phyloP scores from a whole-genome alignment of 2,888 invertebrate genomes.

The Cheiracanthium punctorium region DNA sequence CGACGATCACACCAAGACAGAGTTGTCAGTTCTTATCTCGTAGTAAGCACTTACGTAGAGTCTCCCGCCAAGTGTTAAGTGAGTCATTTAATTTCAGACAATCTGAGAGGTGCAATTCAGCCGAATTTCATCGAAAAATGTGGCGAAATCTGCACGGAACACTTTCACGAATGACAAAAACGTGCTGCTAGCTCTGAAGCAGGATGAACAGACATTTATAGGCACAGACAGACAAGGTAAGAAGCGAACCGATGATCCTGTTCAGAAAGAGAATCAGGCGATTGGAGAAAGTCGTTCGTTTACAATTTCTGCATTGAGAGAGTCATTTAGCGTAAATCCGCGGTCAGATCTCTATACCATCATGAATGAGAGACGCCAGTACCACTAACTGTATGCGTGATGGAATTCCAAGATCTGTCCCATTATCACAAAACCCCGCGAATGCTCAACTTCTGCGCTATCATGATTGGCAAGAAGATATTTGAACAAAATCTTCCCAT shows the following conservation, averaged over 20 bases:
- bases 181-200: neutral
- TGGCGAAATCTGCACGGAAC: neutral
- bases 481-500: neutral
- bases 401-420: neutral
- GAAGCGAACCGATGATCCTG: conserved; percentile 6
- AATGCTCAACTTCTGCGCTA: neutral
- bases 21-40: neutral
- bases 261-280: neutral
- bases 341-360: conserved; percentile 11
- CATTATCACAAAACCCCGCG: neutral
- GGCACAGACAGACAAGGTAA: neutral
- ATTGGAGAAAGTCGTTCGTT: neutral
- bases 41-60: neutral
- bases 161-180: neutral
- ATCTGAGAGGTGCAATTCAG: neutral
- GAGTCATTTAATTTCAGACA: neutral
- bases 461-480: neutral
- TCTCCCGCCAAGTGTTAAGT: neutral
- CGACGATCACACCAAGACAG: neutral
- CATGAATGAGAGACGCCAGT: neutral
- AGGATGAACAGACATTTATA: neutral
- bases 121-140: neutral
- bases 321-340: conserved; percentile 2
- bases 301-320: conserved; percentile 15
- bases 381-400: neutral